Evolutionary conservation across 1,140 invertebrate species (phyloP).

Genomic region (Drosophila carrolli): DNA sequence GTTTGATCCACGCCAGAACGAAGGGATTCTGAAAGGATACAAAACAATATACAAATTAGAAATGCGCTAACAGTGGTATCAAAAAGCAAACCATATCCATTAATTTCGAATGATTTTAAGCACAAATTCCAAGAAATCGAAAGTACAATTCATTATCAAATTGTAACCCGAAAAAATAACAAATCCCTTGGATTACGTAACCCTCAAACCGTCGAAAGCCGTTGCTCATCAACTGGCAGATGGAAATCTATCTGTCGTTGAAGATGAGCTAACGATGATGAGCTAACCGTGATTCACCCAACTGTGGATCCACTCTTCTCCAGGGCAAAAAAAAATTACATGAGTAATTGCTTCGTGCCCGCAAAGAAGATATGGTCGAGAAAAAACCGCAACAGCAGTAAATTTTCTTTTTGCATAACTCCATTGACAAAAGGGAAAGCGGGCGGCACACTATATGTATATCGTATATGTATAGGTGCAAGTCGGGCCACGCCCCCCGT

Average conservation of each 20-base stretch:
- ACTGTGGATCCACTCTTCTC: constrained; percentile 7
- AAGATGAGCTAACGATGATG: constrained; percentile 46
- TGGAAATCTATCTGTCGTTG: constrained; percentile 24
- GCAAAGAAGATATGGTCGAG: constrained; percentile 8
- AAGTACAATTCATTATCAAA: not conserved
- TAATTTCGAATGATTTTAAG: no score
- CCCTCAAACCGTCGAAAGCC: constrained; percentile 27
- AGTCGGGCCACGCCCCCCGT: constrained; percentile 23
- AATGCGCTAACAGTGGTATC: not conserved
- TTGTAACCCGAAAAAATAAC: constrained; percentile 2
- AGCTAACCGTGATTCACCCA: constrained; percentile 48
- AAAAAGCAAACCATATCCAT: not conserved
- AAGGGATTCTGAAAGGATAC: constrained; percentile 59
- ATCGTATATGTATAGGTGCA: constrained; percentile 9
- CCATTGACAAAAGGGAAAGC: constrained; percentile 69
- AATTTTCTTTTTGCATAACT: constrained; percentile 47
- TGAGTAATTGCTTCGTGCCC: constrained; percentile 50
- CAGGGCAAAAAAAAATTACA: constrained; percentile 6
- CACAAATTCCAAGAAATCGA: not conserved
- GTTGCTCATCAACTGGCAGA: constrained; percentile 14
- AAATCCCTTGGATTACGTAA: constrained; percentile 5
- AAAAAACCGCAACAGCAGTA: constrained; percentile 15
- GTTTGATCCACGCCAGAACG: constrained; percentile 66
- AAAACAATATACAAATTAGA: not conserved
- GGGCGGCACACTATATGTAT: constrained; percentile 9